Evolutionary conservation across 2,797 vertebrate species (phyloP), one percentile per base, ranked within the genome.

Genomic region (Huso huso): DNA sequence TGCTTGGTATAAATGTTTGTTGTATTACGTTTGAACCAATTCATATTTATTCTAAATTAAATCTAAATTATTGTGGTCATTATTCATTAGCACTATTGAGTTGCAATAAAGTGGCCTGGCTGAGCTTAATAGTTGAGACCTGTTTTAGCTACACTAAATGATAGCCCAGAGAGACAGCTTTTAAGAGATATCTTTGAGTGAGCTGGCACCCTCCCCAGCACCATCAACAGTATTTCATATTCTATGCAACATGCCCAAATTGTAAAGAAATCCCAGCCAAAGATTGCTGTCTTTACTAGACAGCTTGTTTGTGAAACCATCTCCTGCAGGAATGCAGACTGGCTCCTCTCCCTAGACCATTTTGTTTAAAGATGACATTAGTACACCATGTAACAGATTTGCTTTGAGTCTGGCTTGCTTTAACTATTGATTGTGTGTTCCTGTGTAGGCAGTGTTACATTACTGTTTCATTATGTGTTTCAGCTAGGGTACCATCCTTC

Each of bases 341-440:
- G 51, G 10, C 48, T 53, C 64, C n/a, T 62, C 23, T 53, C 15
- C 15, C 64, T 6, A 10, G 18, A 10, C 10, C 23, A 13, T 57
- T 48, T 7, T 55, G 51, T 58, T 53, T 48, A 51, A 65, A 53
- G 50, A 53, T 37, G 64, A 52, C 64, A 53, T 48, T 51, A 52
- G 50, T 4, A 52, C 15, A 37, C 49, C 51, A 6, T 59, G 23
- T 53, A 79, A 64, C 70, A 65, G 49, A 63, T 63, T 65, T 53
- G 61, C 53, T 74, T 63, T 18, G 8, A 48, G 63, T 1, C 61
- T 61, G 10, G 15, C 49, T 51, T 69, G 50, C 51, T 66, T 57
- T 66, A 70, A 68, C 63, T 68, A 72, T 74, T 69, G 68, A 75
- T 72, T 69, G 62, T 51, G 49, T 37, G 11, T 69, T 49, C 66